Evolutionary conservation across 2,113 vertebrate species (phyloP).

Genomic region (Proteles cristata): DNA sequence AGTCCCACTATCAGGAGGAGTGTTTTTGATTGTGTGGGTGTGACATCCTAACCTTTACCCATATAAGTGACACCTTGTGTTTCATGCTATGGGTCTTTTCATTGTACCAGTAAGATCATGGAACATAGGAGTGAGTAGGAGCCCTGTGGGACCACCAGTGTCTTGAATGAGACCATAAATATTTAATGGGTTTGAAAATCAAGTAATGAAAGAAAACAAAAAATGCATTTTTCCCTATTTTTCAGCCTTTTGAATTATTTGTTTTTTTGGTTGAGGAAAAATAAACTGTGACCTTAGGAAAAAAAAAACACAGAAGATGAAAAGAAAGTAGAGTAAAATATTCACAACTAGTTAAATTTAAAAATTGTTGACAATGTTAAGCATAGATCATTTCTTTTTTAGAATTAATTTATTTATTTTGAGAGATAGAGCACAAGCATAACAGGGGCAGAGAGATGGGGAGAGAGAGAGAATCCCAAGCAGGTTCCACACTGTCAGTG

Average conservation of each 20-base stretch:
- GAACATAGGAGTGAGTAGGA: background rate
- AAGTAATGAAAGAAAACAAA: background rate
- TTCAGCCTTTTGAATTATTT: background rate
- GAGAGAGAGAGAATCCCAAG: no score
- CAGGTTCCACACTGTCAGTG: no score
- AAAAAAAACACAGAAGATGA: background rate
- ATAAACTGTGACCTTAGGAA: background rate
- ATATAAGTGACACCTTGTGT: background rate
- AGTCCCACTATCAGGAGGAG: no score
- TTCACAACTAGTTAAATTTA: background rate
- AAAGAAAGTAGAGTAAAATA: background rate
- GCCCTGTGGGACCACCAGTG: background rate
- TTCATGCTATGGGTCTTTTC: background rate
- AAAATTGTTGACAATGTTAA: background rate
- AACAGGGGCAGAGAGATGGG: no score
- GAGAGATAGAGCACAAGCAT: no score
- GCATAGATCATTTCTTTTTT: background rate
- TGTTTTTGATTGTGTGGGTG: background rate
- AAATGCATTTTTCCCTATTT: background rate
- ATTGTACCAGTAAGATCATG: background rate
- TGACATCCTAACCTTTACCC: background rate
- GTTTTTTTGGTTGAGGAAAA: background rate
- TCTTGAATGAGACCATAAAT: background rate
- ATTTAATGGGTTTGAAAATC: conserved; percentile 2
- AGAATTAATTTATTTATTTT: no score